phyloP scores from a whole-genome alignment of 2,888 invertebrate species.

The Eurois occulta region DNA sequence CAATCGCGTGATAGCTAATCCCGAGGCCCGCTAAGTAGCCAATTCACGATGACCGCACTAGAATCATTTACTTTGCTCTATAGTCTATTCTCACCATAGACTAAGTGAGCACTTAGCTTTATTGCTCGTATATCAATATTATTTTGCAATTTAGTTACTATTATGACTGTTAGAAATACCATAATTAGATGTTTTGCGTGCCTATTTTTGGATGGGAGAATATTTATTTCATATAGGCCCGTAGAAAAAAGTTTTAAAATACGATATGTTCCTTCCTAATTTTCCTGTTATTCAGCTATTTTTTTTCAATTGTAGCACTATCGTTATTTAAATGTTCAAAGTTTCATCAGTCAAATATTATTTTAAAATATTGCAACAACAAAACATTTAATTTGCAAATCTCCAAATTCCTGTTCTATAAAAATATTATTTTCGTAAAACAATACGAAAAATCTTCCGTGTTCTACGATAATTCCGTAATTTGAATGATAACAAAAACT shows the following conservation, averaged over 20 bases:
- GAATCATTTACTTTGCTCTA: slow-evolving; percentile 51
- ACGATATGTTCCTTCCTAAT: too few relatives aligned
- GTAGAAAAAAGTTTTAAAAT: neutral
- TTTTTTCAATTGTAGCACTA: too few relatives aligned
- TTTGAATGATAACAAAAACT: too few relatives aligned
- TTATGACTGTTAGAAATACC: slow-evolving; percentile 45
- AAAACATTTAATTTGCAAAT: too few relatives aligned
- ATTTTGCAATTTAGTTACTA: slow-evolving; percentile 58
- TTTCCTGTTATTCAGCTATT: too few relatives aligned
- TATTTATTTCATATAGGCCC: neutral
- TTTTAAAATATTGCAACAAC: too few relatives aligned
- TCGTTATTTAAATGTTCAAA: neutral
- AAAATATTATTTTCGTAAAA: too few relatives aligned
- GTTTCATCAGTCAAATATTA: too few relatives aligned
- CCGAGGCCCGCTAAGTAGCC: slow-evolving; percentile 68
- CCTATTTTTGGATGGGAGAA: neutral
- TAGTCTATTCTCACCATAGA: slow-evolving; percentile 49
- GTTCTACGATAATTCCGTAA: too few relatives aligned
- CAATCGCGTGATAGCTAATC: slow-evolving; percentile 74
- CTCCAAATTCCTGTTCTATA: too few relatives aligned
- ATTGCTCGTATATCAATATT: slow-evolving; percentile 70
- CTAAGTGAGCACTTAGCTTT: slow-evolving; percentile 64
- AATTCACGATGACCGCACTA: slow-evolving; percentile 65
- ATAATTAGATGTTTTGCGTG: neutral
- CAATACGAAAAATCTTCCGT: too few relatives aligned